Evolutionary conservation across 2,797 vertebrate species (phyloP).

Genomic region (Poeciliopsis paucimaculata): DNA sequence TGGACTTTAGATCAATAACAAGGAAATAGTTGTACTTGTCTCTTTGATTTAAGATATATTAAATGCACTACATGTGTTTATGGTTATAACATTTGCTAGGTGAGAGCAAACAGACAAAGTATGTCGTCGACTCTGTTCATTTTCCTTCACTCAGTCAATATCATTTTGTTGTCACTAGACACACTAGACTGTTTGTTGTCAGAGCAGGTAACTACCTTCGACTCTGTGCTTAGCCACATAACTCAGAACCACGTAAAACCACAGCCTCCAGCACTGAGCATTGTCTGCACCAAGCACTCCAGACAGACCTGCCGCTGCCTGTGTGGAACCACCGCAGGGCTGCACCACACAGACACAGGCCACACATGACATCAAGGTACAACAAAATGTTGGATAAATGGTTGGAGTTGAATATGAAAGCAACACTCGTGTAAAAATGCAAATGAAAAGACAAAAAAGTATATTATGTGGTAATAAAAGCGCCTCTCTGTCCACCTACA

Average conservation of each 20-base stretch:
- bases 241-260: slow-evolving; percentile 54
- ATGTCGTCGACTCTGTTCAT: slow-evolving; percentile 9
- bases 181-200: slow-evolving; percentile 26
- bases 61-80: background rate
- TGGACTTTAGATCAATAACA: background rate
- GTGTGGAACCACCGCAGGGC: slow-evolving; percentile 32
- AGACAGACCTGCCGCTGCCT: slow-evolving; percentile 58
- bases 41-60: background rate
- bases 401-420: slow-evolving; percentile 6
- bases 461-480: slow-evolving; percentile 25
- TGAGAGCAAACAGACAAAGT: slow-evolving; percentile 7
- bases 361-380: slow-evolving; percentile 5
- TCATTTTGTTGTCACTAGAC: slow-evolving; percentile 9
- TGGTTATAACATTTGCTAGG: background rate
- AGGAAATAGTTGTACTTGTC: background rate
- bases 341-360: slow-evolving; percentile 18
- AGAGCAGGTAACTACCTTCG: slow-evolving; percentile 48
- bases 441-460: slow-evolving; percentile 5
- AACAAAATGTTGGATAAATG: background rate
- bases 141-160: background rate
- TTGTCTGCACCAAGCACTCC: slow-evolving; percentile 54
- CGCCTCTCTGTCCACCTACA: slow-evolving; percentile 39
- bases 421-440: background rate
- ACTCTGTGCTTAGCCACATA: slow-evolving; percentile 45
- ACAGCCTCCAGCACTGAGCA: slow-evolving; percentile 42